Base-by-base conservation (phyloP, 1,140 invertebrate genomes). In the Ceratoteleas bidentatus region DNA sequence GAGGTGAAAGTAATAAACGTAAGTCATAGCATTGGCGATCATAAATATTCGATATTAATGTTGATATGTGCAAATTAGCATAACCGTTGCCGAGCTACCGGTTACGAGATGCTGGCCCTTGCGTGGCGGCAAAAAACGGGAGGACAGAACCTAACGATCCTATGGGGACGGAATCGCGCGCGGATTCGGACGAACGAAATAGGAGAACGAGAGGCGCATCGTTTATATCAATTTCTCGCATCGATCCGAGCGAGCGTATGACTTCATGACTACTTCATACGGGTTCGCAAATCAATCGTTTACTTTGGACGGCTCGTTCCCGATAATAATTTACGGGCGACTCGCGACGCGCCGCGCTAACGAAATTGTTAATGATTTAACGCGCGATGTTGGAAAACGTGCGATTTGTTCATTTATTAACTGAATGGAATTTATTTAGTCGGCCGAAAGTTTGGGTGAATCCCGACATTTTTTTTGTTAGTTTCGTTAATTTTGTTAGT, bases 1-100 rank as follows among this genome's bases (percentile, higher is more conserved):
- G 85, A 88, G 84, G 89, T 88, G 88, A 89, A 89, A 90, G 89
- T 87, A 90, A 89, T 86, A 86, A 88, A 86, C 88, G 84, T 91
- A 91, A 90, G 74, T 90, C 90, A 89, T 90, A 88, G 78, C 80
- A 70, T 72, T 77, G 83, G 50, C 72, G 87, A 88, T 91, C 89
- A 90, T 91, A 91, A 91, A 90, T 90, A 89, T 83, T 86, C 84
- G 86, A 89, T 91, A 91, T 91, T 91, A 91, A 90, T 87, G 87
- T 89, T 86, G 89, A 88, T 89, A 90, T 80, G 84, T 69, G 36
- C 49, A 83, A 87, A 91, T 91, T 91, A 91, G 87, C 90, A 91
- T 90, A 91, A 90, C 81, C 83, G 82, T 86, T 84, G 78, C 64
- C 76, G 70, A 74, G 81, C 84, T 83, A 86, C 83, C 70, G 84